Percentiles rank a stretch among this genome's conserved stretches.
Evolutionary conservation across 2,797 vertebrate genomes (phyloP).

Genomic region (Eulemur albifrons): DNA sequence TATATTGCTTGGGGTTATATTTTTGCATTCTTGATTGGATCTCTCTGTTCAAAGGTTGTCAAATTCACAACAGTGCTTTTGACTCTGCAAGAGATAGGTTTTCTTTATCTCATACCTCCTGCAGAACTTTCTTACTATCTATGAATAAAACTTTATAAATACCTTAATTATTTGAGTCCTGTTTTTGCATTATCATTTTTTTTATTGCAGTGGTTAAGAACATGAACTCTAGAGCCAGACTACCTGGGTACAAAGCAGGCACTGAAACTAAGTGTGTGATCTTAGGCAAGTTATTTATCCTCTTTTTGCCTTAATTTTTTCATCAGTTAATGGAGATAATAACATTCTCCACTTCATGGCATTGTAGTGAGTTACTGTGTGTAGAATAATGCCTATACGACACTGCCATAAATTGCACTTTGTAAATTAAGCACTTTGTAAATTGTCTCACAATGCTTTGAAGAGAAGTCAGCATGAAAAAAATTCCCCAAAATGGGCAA

Average conservation of each 20-base stretch:
- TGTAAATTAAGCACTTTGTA: neutral
- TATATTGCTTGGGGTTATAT: slow-evolving; percentile 59
- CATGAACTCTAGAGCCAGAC: neutral
- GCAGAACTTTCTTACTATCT: neutral
- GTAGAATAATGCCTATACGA: neutral
- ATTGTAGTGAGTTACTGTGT: neutral
- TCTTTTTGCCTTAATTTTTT: neutral
- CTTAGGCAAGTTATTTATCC: neutral
- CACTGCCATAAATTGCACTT: neutral
- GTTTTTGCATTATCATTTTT: neutral
- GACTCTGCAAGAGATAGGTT: slow-evolving; percentile 5
- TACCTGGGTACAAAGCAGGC: neutral
- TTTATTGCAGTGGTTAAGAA: neutral
- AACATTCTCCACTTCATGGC: neutral
- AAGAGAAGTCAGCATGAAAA: slow-evolving; percentile 3
- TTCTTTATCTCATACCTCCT: neutral
- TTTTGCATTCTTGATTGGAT: slow-evolving; percentile 58
- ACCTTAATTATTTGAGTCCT: neutral
- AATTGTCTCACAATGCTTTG: neutral
- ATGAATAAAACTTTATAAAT: neutral
- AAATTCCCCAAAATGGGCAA: neutral
- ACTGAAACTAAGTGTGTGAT: neutral
- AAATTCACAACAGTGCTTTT: slow-evolving; percentile 48
- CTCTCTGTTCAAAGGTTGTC: slow-evolving; percentile 53
- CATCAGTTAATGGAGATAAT: neutral